Evolutionary conservation across 2,113 vertebrate species (phyloP), one percentile per base, ranked within the genome.

Genomic region (Salvator merianae): DNA sequence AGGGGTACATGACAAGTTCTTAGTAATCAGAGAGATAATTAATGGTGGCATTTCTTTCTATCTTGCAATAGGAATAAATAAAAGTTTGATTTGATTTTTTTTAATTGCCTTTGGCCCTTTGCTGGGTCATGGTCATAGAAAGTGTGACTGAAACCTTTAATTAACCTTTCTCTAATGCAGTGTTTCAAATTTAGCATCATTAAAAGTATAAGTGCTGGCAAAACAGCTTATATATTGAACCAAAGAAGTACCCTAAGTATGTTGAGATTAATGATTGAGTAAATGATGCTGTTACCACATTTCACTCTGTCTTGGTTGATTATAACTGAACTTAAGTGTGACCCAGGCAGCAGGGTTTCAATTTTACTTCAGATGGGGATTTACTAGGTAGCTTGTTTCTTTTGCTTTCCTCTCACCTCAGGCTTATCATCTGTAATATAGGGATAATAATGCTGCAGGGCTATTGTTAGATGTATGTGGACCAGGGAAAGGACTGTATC

Each of bases 81-180:
- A 53, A 90, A 92, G 80, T 85, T 90, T 76, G 36, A 16, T 77
- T 59, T 20, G 55, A 59, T 91, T 91, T 91, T 94, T 92, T 93
- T 72, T 87, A 91, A 93, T 88, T 91, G 81, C n/a, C 87, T 80
- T 53, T 89, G 81, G 77, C 83, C 82, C 91, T 83, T 88, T 94
- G 30, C 91, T 93, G 88, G 88, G 91, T 90, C 84, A 40, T 43
- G 34, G 88, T 78, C 89, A 90, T 89, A 40, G 16, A 88, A 90
- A 86, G 91, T 88, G 88, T 86, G 83, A 92, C 82, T 89, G 86
- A 92, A 95, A 89, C 77, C 62, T 93, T 95, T 91, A 86, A 90
- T 93, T 95, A 95, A 93, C 77, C 82, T 93, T 93, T 89, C 89
- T 86, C 13, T 91, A 91, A 92, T 88, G 89, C 91, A 88, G 93